Evolutionary conservation across 2,888 invertebrate genomes (phyloP), one percentile per base, ranked within the genome.

Genomic region (Amiota communis): DNA sequence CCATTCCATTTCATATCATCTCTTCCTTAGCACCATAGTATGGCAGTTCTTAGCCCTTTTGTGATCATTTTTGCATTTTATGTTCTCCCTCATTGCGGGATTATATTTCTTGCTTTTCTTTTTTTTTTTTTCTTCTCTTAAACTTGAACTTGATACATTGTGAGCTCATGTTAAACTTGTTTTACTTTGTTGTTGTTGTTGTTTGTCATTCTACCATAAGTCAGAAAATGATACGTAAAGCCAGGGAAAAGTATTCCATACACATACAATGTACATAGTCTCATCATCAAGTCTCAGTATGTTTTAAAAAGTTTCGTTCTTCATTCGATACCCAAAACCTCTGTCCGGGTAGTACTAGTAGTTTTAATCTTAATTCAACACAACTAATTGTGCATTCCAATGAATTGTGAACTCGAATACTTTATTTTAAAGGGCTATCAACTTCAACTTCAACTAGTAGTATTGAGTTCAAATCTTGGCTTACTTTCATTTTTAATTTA

Each of bases 101-200:
- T 15, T 59, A 13, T 10, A 8, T 10, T 57, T 13, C 17, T 57
- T n/a, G 1, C 8, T 8, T n/a, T 17, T 57, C 17, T n/a, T 13
- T 15, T 17, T n/a, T 36, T 6, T 15, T n/a, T 13, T 53, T 59
- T 59, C 59, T 20, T 59, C 2, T 20, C 36, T 17, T n/a, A 9
- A 53, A 59, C 46, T 46, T 65, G 48, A 13, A 48, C 46, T 65
- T 48, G 15, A n/a, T 65, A 17, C 65, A 48, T 73, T 53, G 79
- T 77, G 36, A 76, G 76, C 79, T 78, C 79, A 75, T 79, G 49
- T 72, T 70, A 72, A 70, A 59, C 72, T 76, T 65, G 59, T 47
- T 71, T 65, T 61, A 67, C 72, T 36, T 75, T 73, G 73, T 51
- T 65, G 72, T 68, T 59, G 51, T 51, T 56, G 70, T 17, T 47